phyloP scores from a whole-genome alignment of 2,888 invertebrate genomes.

The Helobdella robusta region DNA sequence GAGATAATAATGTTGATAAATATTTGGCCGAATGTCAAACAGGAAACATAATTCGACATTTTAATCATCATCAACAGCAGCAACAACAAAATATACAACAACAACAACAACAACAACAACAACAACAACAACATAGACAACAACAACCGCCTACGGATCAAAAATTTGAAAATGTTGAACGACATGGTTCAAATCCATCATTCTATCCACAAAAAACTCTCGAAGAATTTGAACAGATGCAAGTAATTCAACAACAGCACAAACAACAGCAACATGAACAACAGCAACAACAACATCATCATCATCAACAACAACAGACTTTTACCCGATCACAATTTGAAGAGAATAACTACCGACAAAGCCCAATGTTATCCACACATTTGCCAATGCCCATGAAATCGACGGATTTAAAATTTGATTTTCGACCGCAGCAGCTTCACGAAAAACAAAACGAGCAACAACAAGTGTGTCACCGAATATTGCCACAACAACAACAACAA shows the following conservation, averaged over 20 bases:
- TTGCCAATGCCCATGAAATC: too few relatives aligned
- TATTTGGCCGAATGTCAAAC: too few relatives aligned
- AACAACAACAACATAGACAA: not conserved
- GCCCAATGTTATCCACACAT: too few relatives aligned
- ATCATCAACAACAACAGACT: not conserved
- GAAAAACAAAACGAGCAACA: not conserved
- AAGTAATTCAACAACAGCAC: not conserved
- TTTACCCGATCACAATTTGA: not conserved
- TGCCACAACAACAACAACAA: not conserved
- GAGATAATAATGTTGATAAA: too few relatives aligned
- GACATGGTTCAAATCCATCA: not conserved
- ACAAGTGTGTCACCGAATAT: not conserved
- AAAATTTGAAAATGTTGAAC: not conserved
- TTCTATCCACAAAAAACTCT: not conserved
- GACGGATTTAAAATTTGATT: not conserved
- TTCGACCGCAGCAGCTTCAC: not conserved
- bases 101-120: not conserved
- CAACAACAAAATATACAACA: not conserved
- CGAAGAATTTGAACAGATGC: not conserved
- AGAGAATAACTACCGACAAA: too few relatives aligned
- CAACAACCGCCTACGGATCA: not conserved
- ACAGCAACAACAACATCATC: not conserved
- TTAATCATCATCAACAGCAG: not conserved
- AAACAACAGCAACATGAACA: constrained; percentile 4
- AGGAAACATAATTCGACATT: too few relatives aligned